Evolutionary conservation across 92 coral and sea anemone species (phyloP).

Genomic region (Parazoanthus darwini): DNA sequence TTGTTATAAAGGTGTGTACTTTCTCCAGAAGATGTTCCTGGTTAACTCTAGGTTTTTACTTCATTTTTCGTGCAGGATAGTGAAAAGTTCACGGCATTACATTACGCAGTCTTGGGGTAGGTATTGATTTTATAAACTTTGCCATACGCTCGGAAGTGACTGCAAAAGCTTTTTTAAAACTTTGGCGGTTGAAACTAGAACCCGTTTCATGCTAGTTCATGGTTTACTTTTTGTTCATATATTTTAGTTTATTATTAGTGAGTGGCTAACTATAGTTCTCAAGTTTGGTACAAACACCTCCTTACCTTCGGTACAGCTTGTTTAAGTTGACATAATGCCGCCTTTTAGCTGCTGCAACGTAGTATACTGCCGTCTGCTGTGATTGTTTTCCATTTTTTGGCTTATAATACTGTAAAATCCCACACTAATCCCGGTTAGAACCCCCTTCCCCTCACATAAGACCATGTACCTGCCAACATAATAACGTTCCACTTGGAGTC

Average conservation of each 20-base stretch:
- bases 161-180: neutral
- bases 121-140: neutral
- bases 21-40: no score
- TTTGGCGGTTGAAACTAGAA: neutral
- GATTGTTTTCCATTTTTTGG: no score
- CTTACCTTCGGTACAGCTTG: no score
- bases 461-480: no score
- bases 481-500: no score
- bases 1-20: neutral
- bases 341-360: no score
- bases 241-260: neutral
- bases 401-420: neutral
- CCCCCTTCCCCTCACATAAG: no score
- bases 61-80: constrained; percentile 4
- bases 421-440: no score
- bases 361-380: no score
- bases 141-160: neutral
- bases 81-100: constrained; percentile 32
- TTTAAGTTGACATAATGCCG: no score
- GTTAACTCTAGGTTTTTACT: neutral
- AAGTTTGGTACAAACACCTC: no score
- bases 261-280: no score
- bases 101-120: constrained; percentile 17
- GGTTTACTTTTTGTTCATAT: neutral
- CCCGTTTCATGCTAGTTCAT: neutral